These are phyloP conservation scores for Aegithalos caudatus DNA, from an alignment of 2,113 vertebrate species.

Conservation along the genomic window DNA sequence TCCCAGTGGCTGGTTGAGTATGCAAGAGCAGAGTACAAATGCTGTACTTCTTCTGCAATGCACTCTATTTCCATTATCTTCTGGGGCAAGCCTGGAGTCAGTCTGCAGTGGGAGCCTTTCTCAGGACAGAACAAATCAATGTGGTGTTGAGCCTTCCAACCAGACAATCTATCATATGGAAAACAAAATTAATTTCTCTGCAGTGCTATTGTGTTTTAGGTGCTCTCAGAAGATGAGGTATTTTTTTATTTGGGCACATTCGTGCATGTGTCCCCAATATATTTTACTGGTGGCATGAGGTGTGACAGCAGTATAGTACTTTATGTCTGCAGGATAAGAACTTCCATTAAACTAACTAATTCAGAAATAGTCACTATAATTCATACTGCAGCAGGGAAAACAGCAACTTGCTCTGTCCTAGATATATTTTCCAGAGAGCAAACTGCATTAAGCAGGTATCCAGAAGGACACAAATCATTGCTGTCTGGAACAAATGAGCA, in stretches of 20 bases:
- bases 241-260: conserved; percentile 7
- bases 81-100: background rate
- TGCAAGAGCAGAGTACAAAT: background rate
- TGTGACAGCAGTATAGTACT: conserved; percentile 38
- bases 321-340: conserved; percentile 54
- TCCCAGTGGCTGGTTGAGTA: background rate
- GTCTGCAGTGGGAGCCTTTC: conserved; percentile 13
- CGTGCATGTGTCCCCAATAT: background rate
- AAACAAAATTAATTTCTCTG: conserved; percentile 37
- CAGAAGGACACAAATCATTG: background rate
- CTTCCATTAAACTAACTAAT: conserved; percentile 48
- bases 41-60: background rate
- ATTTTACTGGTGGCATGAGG: conserved; percentile 8
- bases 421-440: background rate
- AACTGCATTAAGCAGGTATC: background rate
- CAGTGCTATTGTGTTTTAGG: conserved; percentile 23
- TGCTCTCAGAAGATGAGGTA: background rate
- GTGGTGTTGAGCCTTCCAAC: conserved; percentile 12
- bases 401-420: background rate
- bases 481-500: background rate
- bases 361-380: conserved; percentile 34
- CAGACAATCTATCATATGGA: conserved; percentile 34
- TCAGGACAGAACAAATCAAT: conserved; percentile 24
- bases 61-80: conserved; percentile 37
- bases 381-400: conserved; percentile 1